Evolutionary conservation across 1,140 invertebrate genomes (phyloP).

Genomic region (Gyrodactylus salaris): DNA sequence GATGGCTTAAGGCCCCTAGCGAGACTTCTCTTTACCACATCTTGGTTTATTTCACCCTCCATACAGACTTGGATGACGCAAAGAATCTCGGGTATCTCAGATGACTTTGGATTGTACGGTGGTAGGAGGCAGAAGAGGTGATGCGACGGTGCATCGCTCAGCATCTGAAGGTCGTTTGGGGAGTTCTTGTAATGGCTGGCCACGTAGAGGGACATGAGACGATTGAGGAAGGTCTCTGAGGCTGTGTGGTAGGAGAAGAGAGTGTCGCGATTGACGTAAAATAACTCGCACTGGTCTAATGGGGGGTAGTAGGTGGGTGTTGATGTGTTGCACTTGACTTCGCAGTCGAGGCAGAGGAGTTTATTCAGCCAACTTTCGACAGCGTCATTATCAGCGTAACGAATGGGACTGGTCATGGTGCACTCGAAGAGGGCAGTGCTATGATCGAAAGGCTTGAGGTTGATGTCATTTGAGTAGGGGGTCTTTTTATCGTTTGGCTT

Average conservation of each 20-base stretch:
- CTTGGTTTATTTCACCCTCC: slow-evolving; percentile 62
- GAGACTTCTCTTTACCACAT: slow-evolving; percentile 38
- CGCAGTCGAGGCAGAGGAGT: slow-evolving; percentile 52
- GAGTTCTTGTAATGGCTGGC: slow-evolving; percentile 96
- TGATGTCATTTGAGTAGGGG: background rate
- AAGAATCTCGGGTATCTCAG: slow-evolving; percentile 46
- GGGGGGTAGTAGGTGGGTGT: background rate
- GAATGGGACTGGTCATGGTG: slow-evolving; percentile 48
- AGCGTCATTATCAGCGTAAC: slow-evolving; percentile 50
- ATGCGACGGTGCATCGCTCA: slow-evolving; percentile 90
- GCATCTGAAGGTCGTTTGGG: slow-evolving; percentile 87
- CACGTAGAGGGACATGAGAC: slow-evolving; percentile 62
- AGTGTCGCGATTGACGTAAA: slow-evolving; percentile 41
- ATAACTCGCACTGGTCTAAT: slow-evolving; percentile 44
- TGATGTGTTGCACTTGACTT: slow-evolving; percentile 41
- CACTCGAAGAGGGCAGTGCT: background rate
- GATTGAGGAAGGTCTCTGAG: slow-evolving; percentile 64
- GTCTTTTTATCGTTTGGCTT: background rate
- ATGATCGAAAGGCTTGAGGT: slow-evolving; percentile 14
- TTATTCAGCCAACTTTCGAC: slow-evolving; percentile 66
- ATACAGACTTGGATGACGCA: slow-evolving; percentile 65
- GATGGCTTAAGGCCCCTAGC: slow-evolving; percentile 49
- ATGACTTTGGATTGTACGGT: slow-evolving; percentile 34
- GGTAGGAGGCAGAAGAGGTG: slow-evolving; percentile 74
- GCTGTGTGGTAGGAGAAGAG: slow-evolving; percentile 83